Evolutionary conservation across 2,888 invertebrate genomes (phyloP), one percentile per base, ranked within the genome.

Genomic region (Blomia tropicalis): DNA sequence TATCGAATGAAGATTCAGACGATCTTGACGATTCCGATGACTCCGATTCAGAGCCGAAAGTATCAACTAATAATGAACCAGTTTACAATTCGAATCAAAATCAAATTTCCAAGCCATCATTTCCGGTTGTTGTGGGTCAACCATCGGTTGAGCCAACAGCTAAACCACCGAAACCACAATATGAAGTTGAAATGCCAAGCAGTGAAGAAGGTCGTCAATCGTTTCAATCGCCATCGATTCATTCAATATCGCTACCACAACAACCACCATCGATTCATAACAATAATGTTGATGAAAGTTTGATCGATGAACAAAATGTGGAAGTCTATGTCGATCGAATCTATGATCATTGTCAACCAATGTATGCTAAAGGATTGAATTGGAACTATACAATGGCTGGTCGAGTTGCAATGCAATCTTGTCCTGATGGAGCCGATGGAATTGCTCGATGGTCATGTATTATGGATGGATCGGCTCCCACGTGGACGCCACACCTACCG

Each of bases 341-440:
- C n/a, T n/a, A 32, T 23, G 60, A 60, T 23, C 53, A 58, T 43
- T 88, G 88, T 70, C 81, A 81, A 0, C 83, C 85, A 59, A 79
- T 79, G 54, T 79, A 78, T 65, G 82, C 84, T 0, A 77, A 89
- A 58, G 86, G 84, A 63, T 79, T 90, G 7, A 83, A 82, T 70
- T 90, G 90, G 90, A 88, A 88, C 74, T 84, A 85, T 80, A 90
- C 90, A 0, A 75, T 81, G 32, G 82, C 82, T 0, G 87, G 86
- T 36, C 83, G 83, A 58, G 81, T 72, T 36, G 83, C 83, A 7
- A 83, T 85, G 0, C 87, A 87, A 69, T 84, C 87, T 0, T 92
- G 92, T 75, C 92, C 91, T 0, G 87, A 85, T 14, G 90, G 89
- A 4, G 86, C 88, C 2, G 85, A 84, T 19, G 71, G 72, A 69